Evolutionary conservation across 92 coral and sea anemone species (phyloP), one percentile per base, ranked within the genome.

Genomic region (Parazoanthus atlanticus): DNA sequence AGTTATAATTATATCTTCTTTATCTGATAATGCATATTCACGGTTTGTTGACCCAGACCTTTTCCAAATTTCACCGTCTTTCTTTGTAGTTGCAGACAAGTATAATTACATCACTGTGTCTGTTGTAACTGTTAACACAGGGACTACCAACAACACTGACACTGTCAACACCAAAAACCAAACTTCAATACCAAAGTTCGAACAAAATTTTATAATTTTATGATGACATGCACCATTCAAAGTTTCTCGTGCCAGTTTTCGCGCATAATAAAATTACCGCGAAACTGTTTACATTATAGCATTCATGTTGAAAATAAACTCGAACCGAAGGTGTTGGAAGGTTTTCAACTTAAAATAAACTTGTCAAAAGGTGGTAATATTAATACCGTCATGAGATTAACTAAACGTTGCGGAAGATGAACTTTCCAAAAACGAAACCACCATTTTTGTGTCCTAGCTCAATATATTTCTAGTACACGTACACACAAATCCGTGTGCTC

Each of bases 221-320:
- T 9, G 34, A 23, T 9, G 21, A 43, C 32, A 25, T 26, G 8
- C 75, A 23, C 78, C 32, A 15, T 76, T 6, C n/a, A 30, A 79
- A 21, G 31, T n/a, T 15, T 56, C 87, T 84, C 87, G 87, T 70
- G 34, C 87, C 87, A 84, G 87, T 84, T 84, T 84, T 84, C 87
- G 87, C 79, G 87, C 87, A 84, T 84, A 70, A 46, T 84, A 71
- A 28, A 69, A 41, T 84, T 84, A 43, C 87, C 87, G 87, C 87
- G 87, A 84, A 84, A 84, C 11, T 80, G 79, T 84, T 69, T 84
- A 84, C 67, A 26, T 13, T 32, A 46, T 38, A 43, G 54, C 54
- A 31, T 19, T 49, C 28, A 28, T 30, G 34, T 30, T 56, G 34
- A 78, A 78, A 80, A 15, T 6, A 19, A 76, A 76, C 58, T 41